Evolutionary conservation across 2,113 vertebrate genomes (phyloP).

Genomic region (Neodontobutis hainanensis): DNA sequence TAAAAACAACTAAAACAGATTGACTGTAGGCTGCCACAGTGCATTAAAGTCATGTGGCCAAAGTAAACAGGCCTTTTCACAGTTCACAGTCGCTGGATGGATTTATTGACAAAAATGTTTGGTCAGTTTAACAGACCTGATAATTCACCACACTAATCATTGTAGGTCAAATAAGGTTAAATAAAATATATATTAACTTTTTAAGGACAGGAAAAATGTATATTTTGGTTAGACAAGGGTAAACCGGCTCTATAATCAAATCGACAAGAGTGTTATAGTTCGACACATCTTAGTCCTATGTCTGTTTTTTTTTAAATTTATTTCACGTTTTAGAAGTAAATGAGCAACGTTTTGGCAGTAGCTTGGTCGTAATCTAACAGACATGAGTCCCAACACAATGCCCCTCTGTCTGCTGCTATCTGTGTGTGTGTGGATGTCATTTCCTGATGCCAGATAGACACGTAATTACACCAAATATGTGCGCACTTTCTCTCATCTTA

Average conservation of each 20-base stretch:
- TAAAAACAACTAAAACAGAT: slow-evolving; percentile 30
- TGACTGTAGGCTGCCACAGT: slow-evolving; percentile 19
- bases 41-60: slow-evolving; percentile 20
- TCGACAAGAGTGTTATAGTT: too few relatives aligned
- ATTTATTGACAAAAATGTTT: slow-evolving; percentile 13
- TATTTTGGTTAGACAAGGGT: too few relatives aligned
- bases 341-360: too few relatives aligned
- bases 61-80: slow-evolving; percentile 6
- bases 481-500: not conserved
- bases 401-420: not conserved
- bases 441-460: slow-evolving; percentile 13
- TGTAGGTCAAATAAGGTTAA: not conserved
- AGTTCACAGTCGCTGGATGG: not conserved
- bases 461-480: slow-evolving; percentile 15
- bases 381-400: not conserved
- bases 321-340: too few relatives aligned
- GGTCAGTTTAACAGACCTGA: slow-evolving; percentile 4
- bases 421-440: not conserved
- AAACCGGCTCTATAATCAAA: too few relatives aligned
- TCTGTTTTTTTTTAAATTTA: not conserved
- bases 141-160: not conserved
- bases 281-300: not conserved
- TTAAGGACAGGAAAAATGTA: too few relatives aligned
- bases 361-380: not conserved
- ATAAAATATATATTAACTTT: too few relatives aligned